A percentile compares a stretch with the other conserved stretches of the same genome.
Evolutionary conservation across 1,140 invertebrate species (phyloP).

Genomic region (Anastrepha obliqua): DNA sequence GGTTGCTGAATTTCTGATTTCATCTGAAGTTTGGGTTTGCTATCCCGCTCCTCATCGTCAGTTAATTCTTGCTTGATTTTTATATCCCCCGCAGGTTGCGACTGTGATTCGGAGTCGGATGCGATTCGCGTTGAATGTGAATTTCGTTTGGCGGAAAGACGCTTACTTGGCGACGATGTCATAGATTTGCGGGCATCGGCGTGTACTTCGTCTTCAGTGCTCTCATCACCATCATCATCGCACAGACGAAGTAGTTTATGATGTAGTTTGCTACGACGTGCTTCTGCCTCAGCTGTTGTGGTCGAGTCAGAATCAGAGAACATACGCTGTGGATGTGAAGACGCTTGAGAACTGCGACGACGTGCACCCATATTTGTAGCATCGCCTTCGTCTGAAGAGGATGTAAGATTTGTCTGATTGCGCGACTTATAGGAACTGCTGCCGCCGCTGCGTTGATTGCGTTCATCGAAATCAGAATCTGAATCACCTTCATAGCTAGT

Average conservation of each 20-base stretch:
- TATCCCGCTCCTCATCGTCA: constrained; percentile 58
- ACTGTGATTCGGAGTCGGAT: constrained; percentile 76
- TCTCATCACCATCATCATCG: constrained; percentile 72
- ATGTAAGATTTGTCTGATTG: constrained; percentile 58
- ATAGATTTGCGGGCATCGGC: constrained; percentile 60
- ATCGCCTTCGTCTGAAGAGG: constrained; percentile 64
- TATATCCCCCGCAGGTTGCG: constrained; percentile 71
- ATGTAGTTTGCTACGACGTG: constrained; percentile 63
- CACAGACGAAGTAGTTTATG: constrained; percentile 68
- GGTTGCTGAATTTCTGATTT: constrained; percentile 72
- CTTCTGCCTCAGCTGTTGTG: constrained; percentile 54
- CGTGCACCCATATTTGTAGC: not conserved
- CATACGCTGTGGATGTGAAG: constrained; percentile 61
- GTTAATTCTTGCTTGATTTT: constrained; percentile 64
- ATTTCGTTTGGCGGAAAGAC: constrained; percentile 76
- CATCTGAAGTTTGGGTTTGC: constrained; percentile 69
- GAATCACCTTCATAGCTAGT: constrained; percentile 90
- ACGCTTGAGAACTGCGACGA: constrained; percentile 56
- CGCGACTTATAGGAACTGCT: constrained; percentile 66
- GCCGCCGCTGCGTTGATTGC: constrained; percentile 58
- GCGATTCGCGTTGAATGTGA: constrained; percentile 77
- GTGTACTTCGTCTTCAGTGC: constrained; percentile 70
- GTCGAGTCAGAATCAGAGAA: constrained; percentile 68
- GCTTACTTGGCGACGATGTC: constrained; percentile 68
- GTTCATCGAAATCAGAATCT: constrained; percentile 80